Conservation (phyloP, 2,113 vertebrate genomes). For the Hystrix cristata region DNA sequence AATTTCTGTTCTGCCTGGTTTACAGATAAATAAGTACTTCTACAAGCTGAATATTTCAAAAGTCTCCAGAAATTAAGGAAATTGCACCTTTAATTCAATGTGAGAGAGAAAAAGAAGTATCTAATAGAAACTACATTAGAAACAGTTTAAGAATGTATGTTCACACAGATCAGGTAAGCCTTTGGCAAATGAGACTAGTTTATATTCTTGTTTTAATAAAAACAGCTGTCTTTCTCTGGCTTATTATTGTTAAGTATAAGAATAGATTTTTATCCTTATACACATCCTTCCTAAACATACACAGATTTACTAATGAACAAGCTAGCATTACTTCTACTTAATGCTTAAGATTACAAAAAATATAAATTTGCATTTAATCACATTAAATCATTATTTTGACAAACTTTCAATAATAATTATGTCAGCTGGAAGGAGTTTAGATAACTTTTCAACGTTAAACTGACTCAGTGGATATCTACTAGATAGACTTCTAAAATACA, state of each 20-base stretch:
- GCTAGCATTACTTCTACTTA: neutral
- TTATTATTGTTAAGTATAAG: neutral
- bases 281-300: neutral
- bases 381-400: neutral
- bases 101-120: neutral
- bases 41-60: neutral
- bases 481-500: neutral
- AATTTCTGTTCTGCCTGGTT: neutral
- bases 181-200: neutral
- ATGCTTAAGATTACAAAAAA: neutral
- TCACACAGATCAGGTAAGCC: neutral
- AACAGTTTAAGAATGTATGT: neutral
- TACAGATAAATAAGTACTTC: neutral
- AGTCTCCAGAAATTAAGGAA: neutral
- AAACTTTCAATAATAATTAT: neutral
- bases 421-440: neutral
- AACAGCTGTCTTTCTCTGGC: neutral
- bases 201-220: neutral
- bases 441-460: neutral
- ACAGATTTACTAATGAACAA: neutral
- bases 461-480: neutral
- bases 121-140: neutral
- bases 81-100: neutral
- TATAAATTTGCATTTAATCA: neutral
- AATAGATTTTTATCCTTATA: neutral